These are phyloP conservation scores for Smithornis capensis DNA, from an alignment of 2,113 vertebrate species.

Conservation along the genomic window DNA sequence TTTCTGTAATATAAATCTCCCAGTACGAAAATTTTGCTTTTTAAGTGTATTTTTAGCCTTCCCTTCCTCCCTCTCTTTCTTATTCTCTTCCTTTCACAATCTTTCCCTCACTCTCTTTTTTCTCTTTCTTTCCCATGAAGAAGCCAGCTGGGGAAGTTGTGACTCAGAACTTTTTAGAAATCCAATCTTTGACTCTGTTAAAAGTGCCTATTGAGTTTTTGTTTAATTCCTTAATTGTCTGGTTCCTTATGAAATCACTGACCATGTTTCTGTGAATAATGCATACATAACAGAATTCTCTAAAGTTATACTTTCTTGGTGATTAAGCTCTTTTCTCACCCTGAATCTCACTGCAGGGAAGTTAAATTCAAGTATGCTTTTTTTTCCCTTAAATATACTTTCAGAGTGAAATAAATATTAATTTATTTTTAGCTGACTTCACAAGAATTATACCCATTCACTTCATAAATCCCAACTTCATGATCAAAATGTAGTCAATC, in stretches of 20 bases:
- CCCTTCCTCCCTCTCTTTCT: neutral
- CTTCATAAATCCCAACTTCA: neutral
- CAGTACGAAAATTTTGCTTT: neutral
- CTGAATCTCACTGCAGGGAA: neutral
- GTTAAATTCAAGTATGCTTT: neutral
- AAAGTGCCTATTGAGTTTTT: neutral
- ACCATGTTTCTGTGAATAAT: slow-evolving; percentile 13
- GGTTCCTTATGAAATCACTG: neutral
- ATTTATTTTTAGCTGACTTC: neutral
- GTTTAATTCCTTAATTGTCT: slow-evolving; percentile 8
- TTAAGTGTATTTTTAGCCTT: neutral
- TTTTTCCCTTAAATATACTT: neutral
- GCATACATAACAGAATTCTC: neutral
- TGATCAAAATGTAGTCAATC: neutral
- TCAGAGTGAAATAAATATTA: neutral
- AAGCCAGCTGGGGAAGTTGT: neutral
- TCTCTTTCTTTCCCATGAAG: neutral
- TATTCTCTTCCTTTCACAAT: neutral
- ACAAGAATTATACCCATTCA: neutral
- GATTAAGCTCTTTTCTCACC: slow-evolving; percentile 1
- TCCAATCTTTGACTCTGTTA: neutral
- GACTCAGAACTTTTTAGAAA: slow-evolving; percentile 11
- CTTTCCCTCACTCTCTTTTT: neutral
- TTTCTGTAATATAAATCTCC: neutral
- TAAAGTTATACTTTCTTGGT: neutral